These are phyloP conservation scores for Choloepus hoffmanni DNA, from an alignment of 2,113 vertebrate genomes.

Conservation along the genomic window DNA sequence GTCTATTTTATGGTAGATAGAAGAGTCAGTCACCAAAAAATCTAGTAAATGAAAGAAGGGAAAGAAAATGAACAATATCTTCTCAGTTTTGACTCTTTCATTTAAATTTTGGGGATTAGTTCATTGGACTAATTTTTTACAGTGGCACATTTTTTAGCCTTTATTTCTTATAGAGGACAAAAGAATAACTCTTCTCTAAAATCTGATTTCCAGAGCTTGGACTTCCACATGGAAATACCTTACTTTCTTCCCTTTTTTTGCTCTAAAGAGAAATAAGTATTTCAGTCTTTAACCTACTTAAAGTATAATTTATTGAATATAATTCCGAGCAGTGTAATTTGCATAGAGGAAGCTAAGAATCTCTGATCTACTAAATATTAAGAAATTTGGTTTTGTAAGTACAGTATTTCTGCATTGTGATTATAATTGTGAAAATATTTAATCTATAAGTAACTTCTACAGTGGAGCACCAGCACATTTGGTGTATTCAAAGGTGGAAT, in stretches of 20 bases:
- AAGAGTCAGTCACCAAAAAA: background rate
- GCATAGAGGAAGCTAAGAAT: background rate
- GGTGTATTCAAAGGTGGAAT: background rate
- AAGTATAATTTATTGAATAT: background rate
- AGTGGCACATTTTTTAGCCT: background rate
- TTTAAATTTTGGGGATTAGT: background rate
- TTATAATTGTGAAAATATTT: background rate
- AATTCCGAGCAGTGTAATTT: background rate
- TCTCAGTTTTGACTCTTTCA: background rate
- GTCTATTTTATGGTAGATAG: background rate
- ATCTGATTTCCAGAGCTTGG: background rate
- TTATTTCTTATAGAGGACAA: background rate
- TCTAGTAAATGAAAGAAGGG: background rate
- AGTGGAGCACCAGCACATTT: background rate
- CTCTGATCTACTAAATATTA: background rate
- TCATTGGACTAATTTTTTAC: background rate
- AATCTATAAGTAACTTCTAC: background rate
- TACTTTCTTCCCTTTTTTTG: background rate
- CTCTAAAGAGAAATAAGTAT: conserved; percentile 25
- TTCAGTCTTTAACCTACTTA: background rate
- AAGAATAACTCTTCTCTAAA: background rate
- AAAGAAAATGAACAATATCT: background rate
- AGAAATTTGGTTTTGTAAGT: conserved; percentile 35
- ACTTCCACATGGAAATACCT: background rate
- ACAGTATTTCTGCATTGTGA: background rate